These are phyloP conservation scores for Chaetodon trifasciatus DNA, from an alignment of 2,797 vertebrate genomes.

Conservation along the genomic window DNA sequence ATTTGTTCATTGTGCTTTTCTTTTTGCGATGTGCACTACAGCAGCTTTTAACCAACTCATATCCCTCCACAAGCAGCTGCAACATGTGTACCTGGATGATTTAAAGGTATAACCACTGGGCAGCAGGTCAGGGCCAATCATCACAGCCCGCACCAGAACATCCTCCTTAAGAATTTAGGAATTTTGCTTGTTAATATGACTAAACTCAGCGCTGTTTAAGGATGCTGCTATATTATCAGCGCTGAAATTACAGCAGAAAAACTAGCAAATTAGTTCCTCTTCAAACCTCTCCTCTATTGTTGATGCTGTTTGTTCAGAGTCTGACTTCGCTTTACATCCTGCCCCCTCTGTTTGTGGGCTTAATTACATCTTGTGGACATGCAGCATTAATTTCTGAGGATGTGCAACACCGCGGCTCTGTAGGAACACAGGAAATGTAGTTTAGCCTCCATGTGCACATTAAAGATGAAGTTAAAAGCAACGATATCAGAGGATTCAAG, in stretches of 20 bases:
- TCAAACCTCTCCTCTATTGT: not conserved
- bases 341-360: not conserved
- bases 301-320: not conserved
- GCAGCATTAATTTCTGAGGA: not conserved
- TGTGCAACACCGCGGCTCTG: not conserved
- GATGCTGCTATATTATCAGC: not conserved
- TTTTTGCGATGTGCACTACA: not conserved
- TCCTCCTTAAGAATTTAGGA: not conserved
- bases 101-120: not conserved
- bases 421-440: not conserved
- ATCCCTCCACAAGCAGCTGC: not conserved
- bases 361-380: not conserved
- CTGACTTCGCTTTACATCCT: not conserved
- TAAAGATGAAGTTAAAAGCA: not conserved
- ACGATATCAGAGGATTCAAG: not conserved
- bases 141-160: too few species aligned
- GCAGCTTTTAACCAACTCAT: not conserved
- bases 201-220: not conserved
- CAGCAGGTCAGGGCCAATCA: not conserved
- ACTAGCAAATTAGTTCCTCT: not conserved
- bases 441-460: not conserved
- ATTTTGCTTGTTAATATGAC: not conserved
- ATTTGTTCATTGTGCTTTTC: not conserved
- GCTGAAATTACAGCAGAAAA: conserved; percentile 1
- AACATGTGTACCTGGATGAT: conserved; percentile 1